Evolutionary conservation across 2,888 invertebrate genomes (phyloP).

Genomic region (Brachypalpus laphriformis): DNA sequence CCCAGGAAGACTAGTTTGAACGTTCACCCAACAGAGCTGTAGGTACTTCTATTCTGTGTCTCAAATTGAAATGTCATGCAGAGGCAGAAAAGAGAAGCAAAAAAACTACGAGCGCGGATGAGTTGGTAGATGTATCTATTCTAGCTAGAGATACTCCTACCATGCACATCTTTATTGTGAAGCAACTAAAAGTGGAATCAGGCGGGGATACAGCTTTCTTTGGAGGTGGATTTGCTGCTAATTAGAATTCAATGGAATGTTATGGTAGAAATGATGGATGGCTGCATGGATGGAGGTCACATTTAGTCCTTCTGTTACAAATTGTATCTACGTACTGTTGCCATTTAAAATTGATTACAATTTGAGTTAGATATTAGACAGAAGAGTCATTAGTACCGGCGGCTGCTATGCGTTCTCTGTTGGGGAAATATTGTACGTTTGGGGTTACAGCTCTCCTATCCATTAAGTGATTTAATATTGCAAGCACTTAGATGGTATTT

Average conservation of each 20-base stretch:
- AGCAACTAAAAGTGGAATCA: not conserved
- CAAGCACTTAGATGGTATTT: not conserved
- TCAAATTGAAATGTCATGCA: conserved; percentile 36
- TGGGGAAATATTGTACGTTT: no score
- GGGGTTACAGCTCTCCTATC: no score
- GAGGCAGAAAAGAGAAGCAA: not conserved
- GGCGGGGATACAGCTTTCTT: not conserved
- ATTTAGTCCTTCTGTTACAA: conserved; percentile 16
- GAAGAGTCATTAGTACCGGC: not conserved
- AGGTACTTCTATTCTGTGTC: not conserved
- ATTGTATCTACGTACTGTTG: not conserved
- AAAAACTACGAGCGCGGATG: not conserved
- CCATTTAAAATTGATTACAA: conserved; percentile 24
- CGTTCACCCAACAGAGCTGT: not conserved
- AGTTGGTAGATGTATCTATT: conserved; percentile 17
- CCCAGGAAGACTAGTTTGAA: not conserved
- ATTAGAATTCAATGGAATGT: conserved; percentile 53
- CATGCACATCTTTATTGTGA: not conserved
- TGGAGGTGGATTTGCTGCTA: conserved; percentile 39
- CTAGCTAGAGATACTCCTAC: not conserved
- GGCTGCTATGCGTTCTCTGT: not conserved
- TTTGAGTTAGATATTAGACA: not conserved
- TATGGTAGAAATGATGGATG: conserved; percentile 43
- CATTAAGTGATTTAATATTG: no score
- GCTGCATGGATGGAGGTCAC: conserved; percentile 14